phyloP scores from a whole-genome alignment of 2,888 invertebrate species.

The Drosophila prolongata region DNA sequence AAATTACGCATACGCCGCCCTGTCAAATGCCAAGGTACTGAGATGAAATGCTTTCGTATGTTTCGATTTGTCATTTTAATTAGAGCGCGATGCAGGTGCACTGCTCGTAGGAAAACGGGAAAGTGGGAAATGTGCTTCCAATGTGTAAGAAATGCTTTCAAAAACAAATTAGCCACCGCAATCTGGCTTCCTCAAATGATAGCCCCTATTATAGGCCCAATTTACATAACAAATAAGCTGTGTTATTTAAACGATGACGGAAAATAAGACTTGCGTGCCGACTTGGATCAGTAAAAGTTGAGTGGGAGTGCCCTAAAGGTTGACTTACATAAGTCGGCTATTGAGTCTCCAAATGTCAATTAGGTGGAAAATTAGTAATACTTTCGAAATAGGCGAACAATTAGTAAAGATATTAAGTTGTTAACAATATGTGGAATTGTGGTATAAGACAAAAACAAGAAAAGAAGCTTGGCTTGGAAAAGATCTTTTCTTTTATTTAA shows the following conservation, averaged over 20 bases:
- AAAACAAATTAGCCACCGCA: conserved; percentile 22
- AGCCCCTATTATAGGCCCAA: conserved; percentile 34
- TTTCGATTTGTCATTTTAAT: conserved; percentile 75
- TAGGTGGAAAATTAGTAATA: conserved; percentile 3
- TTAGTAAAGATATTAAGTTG: too few relatives aligned
- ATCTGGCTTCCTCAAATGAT: conserved; percentile 34
- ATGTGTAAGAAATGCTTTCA: conserved; percentile 4
- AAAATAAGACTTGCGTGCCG: conserved; percentile 29
- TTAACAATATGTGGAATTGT: too few relatives aligned
- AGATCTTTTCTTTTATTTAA: too few relatives aligned
- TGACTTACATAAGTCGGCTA: conserved; percentile 39
- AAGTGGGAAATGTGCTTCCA: background rate
- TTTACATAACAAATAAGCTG: conserved; percentile 35
- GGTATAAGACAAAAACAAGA: too few relatives aligned
- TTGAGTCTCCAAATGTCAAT: conserved; percentile 62
- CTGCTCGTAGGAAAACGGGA: background rate
- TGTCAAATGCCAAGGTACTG: conserved; percentile 16
- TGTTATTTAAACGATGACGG: conserved; percentile 3
- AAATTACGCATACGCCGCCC: conserved; percentile 61
- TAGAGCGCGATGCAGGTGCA: conserved; percentile 43
- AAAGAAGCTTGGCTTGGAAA: too few relatives aligned
- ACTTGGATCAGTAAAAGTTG: conserved; percentile 12
- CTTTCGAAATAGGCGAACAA: too few relatives aligned
- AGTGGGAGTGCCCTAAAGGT: conserved; percentile 24
- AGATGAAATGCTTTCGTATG: conserved; percentile 35